phyloP scores from a whole-genome alignment of 2,113 vertebrate species.

The Rhagologus leucostigma region DNA sequence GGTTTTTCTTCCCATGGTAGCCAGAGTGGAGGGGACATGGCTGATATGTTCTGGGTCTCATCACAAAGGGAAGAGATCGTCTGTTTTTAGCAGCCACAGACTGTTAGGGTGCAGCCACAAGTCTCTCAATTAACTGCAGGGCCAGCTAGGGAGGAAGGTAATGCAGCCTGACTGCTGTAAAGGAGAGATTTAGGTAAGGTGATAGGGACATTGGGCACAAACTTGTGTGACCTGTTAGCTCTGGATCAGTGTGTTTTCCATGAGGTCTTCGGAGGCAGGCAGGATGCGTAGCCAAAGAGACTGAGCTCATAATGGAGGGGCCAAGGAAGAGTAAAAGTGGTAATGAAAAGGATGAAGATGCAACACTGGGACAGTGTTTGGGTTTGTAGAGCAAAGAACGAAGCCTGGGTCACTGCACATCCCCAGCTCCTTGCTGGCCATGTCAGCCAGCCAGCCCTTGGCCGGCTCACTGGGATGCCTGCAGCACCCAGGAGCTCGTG shows the following conservation, averaged over 20 bases:
- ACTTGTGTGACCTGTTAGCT: background rate
- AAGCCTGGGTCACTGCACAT: accelerated
- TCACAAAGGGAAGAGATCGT: background rate
- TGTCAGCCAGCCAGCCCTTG: background rate
- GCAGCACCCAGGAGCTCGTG: background rate
- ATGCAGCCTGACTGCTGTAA: background rate
- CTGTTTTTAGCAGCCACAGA: accelerated
- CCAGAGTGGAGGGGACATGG: background rate
- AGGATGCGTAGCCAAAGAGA: background rate
- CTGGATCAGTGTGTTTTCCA: accelerated
- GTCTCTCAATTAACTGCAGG: background rate
- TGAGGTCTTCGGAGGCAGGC: background rate
- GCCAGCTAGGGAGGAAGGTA: background rate
- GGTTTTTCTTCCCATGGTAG: background rate
- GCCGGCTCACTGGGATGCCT: accelerated
- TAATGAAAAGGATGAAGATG: accelerated
- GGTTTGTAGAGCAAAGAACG: background rate
- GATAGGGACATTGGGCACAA: too few relatives aligned
- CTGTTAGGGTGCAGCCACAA: background rate
- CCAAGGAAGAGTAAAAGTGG: background rate
- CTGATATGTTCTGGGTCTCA: accelerated
- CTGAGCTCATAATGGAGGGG: background rate
- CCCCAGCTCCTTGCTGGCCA: accelerated
- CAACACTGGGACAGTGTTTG: background rate
- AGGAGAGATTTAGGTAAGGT: background rate